Evolutionary conservation across 2,888 invertebrate species (phyloP), one percentile per base, ranked within the genome.

Genomic region (Ophraella communa): DNA sequence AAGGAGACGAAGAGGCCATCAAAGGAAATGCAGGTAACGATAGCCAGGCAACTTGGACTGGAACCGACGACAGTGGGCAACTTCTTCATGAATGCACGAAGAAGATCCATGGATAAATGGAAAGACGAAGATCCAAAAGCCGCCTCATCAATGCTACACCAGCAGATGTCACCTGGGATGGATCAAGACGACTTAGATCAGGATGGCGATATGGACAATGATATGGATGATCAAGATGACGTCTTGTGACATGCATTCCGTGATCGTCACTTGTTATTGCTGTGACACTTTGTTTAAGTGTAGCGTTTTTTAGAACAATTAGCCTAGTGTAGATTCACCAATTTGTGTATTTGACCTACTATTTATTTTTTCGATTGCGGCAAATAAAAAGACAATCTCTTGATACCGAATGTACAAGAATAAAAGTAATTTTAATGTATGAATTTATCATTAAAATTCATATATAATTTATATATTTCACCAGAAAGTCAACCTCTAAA

Each of bases 41-140:
- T 98, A 85, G 98, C 98, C 24, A 88, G 98, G 74, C 98, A 98
- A 82, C 86, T 98, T 76, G 97, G 98, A 68, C 87, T 98, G 73
- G 97, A 98, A 81, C 96, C 98, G 58, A 96, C 96, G 59, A 98
- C 98, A 10, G 98, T 98, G 64, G 98, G 98, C 54, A 99, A 99
- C 83, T 99, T 99, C 88, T 99, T 99, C 86, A 99, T 99, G 99
- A 99, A 99, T 84, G 99, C 99, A n/a, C 88, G 99, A 74, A 89
- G 99, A 71, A 89, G 99, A 72, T 94, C 94, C 2, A 94, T 94
- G 94, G 98, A 98, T 84, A 98, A 98, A 80, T 98, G 98, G 97
- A 93, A 95, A 82, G 97, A 97, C 79, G 96, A 96, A 77, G 95
- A 92, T 74, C 91, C 90, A 57, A 89, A 89, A 72, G 81, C 85